Evolutionary conservation across 2,888 invertebrate species (phyloP).

Genomic region (Sinopyrophorus schimmeli): DNA sequence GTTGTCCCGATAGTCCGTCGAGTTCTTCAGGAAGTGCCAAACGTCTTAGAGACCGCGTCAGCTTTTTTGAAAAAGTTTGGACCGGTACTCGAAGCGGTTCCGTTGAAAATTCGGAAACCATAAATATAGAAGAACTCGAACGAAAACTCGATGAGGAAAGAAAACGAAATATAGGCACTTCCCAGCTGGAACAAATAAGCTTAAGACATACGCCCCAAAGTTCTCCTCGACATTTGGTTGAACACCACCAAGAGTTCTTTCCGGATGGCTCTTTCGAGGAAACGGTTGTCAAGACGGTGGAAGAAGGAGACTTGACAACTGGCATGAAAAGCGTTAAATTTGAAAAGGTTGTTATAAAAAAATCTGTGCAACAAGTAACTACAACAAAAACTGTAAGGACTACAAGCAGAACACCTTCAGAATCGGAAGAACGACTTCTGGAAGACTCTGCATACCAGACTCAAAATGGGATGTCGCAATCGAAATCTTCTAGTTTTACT

Average conservation of each 20-base stretch:
- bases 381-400: conserved; percentile 45
- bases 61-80: conserved; percentile 81
- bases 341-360: conserved; percentile 69
- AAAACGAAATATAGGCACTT: conserved; percentile 40
- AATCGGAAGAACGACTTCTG: conserved; percentile 58
- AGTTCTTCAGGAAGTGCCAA: conserved; percentile 50
- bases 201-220: conserved; percentile 61
- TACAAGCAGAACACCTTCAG: conserved; percentile 57
- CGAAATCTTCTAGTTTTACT: conserved; percentile 59
- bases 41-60: conserved; percentile 72
- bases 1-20: conserved; percentile 43
- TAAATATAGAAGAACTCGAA: conserved; percentile 43
- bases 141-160: conserved; percentile 43
- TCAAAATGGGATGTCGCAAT: conserved; percentile 54
- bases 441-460: conserved; percentile 66
- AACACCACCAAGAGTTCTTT: conserved; percentile 40
- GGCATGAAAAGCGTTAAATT: conserved; percentile 72
- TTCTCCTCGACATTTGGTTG: conserved; percentile 42
- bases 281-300: conserved; percentile 58
- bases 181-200: conserved; percentile 64
- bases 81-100: conserved; percentile 53
- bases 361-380: conserved; percentile 63
- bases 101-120: conserved; percentile 12
- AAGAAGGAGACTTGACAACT: conserved; percentile 67
- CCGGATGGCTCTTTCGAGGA: conserved; percentile 56